Evolutionary conservation across 92 coral and sea anemone species (phyloP), one percentile per base, ranked within the genome.

Genomic region (Hydrozoanthus gracilis): DNA sequence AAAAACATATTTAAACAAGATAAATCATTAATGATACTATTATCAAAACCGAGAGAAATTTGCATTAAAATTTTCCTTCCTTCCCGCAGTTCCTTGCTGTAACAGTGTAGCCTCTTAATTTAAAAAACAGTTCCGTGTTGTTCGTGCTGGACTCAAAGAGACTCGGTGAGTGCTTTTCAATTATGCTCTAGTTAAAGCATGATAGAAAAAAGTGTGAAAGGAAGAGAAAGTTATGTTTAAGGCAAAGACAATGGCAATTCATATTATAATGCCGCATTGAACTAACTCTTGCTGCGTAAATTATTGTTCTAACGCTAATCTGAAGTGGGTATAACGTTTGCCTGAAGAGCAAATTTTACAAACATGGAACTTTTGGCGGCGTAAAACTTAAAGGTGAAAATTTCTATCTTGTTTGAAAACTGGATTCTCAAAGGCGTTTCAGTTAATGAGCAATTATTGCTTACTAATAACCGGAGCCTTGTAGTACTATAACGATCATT

Each of bases 11-110:
- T 62, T 65, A 80, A 80, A 80, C 85, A 80, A 65, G 46, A 80
- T 80, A 80, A 80, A 80, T 80, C 85, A 80, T 80, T 80, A 80
- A 80, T 80, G 85, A 80, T 58, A 74, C 85, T 47, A 80, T 80
- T 80, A 80, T 80, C 72, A 80, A 80, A 80, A 65, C 85, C 69
- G 74, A 65, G n/a, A 80, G 66, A 80, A 80, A 80, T 80, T 80
- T 80, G 85, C 85, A 80, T 80, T 79, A 65, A 48, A 48, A 60
- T 16, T 51, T 16, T 17, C 46, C 17, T 79, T 79, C 84, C 52
- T 79, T 79, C 60, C 85, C 55, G 60, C 60, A 9, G 58, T 47
- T 15, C 49, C 17, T n/a, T 47, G 55, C 74, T 47, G 85, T 80
- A 15, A 44, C 58, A 74, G 61, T 16, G 39, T 27, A 27, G 39